Evolutionary conservation across 2,797 vertebrate species (phyloP).

Genomic region (Vespertilio murinus): DNA sequence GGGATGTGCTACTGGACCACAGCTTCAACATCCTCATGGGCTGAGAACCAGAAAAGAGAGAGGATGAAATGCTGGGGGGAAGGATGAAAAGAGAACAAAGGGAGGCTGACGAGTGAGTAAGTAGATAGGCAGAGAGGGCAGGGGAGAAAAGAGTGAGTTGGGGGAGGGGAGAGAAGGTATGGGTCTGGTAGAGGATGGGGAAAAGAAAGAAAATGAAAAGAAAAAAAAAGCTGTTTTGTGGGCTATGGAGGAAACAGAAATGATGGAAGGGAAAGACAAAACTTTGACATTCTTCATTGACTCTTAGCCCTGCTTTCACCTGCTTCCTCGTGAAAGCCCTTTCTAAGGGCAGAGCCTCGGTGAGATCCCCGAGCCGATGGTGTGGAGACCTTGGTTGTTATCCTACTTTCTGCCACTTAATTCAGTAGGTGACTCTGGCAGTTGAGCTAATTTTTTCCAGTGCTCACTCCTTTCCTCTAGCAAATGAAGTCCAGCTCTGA

Average conservation of each 20-base stretch:
- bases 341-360: background rate
- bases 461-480: background rate
- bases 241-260: background rate
- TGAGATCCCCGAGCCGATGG: background rate
- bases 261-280: background rate
- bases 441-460: background rate
- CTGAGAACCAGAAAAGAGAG: background rate
- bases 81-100: background rate
- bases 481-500: constrained; percentile 27
- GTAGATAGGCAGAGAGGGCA: background rate
- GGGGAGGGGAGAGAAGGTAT: background rate
- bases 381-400: background rate
- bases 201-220: background rate
- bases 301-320: background rate
- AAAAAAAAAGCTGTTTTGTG: background rate
- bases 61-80: constrained; percentile 1
- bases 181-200: background rate
- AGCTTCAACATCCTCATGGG: background rate
- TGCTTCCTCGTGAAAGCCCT: background rate
- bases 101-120: constrained; percentile 34
- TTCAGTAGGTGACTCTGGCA: background rate
- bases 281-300: background rate
- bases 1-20: background rate
- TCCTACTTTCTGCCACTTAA: background rate
- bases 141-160: background rate